phyloP scores from a whole-genome alignment of 2,113 vertebrate genomes.

The Scartelaos histophorus region DNA sequence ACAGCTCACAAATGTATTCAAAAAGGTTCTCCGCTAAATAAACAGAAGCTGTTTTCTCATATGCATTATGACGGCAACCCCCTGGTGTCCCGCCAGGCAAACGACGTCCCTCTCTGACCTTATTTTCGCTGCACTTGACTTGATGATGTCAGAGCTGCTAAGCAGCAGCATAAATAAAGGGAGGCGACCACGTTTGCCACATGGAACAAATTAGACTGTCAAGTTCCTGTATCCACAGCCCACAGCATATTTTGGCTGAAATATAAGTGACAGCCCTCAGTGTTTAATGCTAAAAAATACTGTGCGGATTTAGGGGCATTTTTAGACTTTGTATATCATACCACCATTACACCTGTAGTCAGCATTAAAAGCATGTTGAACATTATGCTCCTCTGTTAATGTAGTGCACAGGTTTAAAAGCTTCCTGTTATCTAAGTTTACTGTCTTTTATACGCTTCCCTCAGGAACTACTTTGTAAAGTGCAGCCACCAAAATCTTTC shows the following conservation, averaged over 20 bases:
- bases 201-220: conserved; percentile 69
- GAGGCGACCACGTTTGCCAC: conserved; percentile 53
- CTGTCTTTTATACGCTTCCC: conserved; percentile 31
- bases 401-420: not conserved
- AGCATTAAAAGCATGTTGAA: conserved; percentile 1
- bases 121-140: conserved; percentile 63
- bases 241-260: conserved; percentile 50
- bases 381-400: conserved; percentile 5
- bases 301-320: conserved; percentile 38
- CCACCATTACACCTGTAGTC: not conserved
- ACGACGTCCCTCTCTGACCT: conserved; percentile 56
- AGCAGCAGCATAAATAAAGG: conserved; percentile 70
- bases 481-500: conserved; percentile 34
- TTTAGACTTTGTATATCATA: conserved; percentile 12
- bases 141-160: conserved; percentile 67
- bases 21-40: conserved; percentile 38
- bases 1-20: not conserved
- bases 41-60: conserved; percentile 39
- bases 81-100: conserved; percentile 47
- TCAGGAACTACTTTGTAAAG: conserved; percentile 16
- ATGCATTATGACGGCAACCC: conserved; percentile 57
- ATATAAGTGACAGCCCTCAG: conserved; percentile 52
- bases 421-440: conserved; percentile 33
- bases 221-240: conserved; percentile 49
- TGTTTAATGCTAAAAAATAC: conserved; percentile 33